Base-by-base conservation (phyloP, 2,888 invertebrate species). In the Drosophila leonis region DNA sequence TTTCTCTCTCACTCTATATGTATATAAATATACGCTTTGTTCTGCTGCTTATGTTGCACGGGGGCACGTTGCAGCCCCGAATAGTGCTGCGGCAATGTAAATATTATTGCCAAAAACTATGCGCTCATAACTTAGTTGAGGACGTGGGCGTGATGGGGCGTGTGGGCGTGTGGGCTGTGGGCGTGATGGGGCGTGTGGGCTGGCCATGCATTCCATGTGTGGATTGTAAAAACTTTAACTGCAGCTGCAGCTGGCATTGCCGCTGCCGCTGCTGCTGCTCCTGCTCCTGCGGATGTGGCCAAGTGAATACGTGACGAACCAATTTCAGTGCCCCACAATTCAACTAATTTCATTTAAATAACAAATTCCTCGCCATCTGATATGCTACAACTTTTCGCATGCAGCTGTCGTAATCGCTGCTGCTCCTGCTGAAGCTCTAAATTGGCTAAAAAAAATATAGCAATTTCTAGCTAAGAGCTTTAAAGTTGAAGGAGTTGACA, bases 341-440 rank as follows among this genome's bases (percentile, higher is more conserved):
- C 74, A 81, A 77, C 79, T 82, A 82, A 81, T 82, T 81, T 81
- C 77, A 81, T 81, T 81, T 82, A 74, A 81, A 82, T 82, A 79
- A 76, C 82, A 73, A 76, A 76, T 81, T 73, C 56, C 18, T 37
- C 39, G 72, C 44, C 64, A 65, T 57, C 48, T 61, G 73, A 76
- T 65, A 73, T 48, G 51, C 41, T 15, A 54, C 24, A 73, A 73
- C 56, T 61, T 72, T 72, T 52, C 51, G 20, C 51, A 56, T 51
- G 66, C 61, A 51, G 48, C 33, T 39, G 33, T 41, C 35, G 41
- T 42, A 54, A 68, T 35, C 33, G 66, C 46, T 37, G 46, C 39
- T 20, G 27, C 31, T 10, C 18, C 49, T 20, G 27, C 31, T 10
- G 31, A 31, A 33, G 33, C 27, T 33, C 3, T 1, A 35, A 55